phyloP scores from a whole-genome alignment of 2,113 vertebrate species.

The Mobula birostris region DNA sequence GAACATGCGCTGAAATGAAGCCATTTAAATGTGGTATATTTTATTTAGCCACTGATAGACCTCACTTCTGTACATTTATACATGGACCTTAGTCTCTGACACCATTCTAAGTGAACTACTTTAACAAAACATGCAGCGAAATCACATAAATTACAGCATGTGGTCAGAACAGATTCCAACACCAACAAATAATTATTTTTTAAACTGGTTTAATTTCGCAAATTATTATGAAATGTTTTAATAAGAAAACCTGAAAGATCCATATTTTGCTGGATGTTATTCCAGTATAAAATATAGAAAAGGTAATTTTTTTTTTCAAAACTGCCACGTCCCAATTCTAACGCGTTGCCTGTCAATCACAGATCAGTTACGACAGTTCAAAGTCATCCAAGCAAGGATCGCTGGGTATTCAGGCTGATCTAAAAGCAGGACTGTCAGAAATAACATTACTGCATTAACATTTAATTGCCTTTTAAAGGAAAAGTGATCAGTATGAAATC shows the following conservation, averaged over 20 bases:
- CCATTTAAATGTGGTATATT: background rate
- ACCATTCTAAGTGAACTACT: background rate
- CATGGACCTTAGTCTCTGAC: background rate
- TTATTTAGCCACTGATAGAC: background rate
- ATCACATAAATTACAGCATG: background rate
- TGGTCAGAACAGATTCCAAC: background rate
- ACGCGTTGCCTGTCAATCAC: conserved; percentile 28
- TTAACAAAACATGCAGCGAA: conserved; percentile 2
- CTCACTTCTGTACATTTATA: background rate
- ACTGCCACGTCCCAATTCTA: conserved; percentile 31
- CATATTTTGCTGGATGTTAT: background rate
- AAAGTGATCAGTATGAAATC: conserved; percentile 36
- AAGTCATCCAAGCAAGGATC: conserved; percentile 32
- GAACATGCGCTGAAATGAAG: background rate
- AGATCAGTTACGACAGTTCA: conserved; percentile 37
- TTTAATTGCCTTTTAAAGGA: conserved; percentile 38
- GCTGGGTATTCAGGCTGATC: conserved; percentile 25
- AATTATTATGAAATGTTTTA: background rate
- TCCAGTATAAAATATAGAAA: conserved; percentile 32
- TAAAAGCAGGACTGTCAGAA: conserved; percentile 36
- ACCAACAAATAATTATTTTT: background rate
- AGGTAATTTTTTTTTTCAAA: conserved; percentile 9
- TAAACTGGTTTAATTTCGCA: conserved; percentile 16
- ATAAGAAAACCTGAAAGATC: background rate
- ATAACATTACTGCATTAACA: conserved; percentile 35